Evolutionary conservation across 2,113 vertebrate genomes (phyloP).

Genomic region (Uria aalge): DNA sequence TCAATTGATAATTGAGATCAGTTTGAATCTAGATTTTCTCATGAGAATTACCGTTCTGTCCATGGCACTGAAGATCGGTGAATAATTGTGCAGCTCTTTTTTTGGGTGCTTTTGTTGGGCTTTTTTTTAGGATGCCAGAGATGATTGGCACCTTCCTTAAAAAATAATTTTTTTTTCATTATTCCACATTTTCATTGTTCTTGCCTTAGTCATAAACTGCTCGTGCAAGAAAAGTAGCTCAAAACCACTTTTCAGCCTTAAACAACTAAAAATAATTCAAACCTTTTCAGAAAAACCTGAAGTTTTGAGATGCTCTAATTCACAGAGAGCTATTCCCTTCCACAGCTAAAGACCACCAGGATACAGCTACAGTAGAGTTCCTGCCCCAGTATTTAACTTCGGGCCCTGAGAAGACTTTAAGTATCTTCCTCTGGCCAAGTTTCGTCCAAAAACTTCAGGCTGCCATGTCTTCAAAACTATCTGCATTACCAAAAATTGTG

Average conservation of each 20-base stretch:
- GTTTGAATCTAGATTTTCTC: not conserved
- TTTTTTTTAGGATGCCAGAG: not conserved
- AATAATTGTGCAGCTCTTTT: not conserved
- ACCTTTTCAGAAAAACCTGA: not conserved
- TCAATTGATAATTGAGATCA: not conserved
- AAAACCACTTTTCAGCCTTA: not conserved
- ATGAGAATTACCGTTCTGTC: not conserved
- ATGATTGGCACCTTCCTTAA: not conserved
- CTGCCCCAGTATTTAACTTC: not conserved
- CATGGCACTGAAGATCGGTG: accelerated
- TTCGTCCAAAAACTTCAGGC: not conserved
- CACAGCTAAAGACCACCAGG: not conserved
- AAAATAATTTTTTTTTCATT: not conserved
- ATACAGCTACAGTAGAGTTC: not conserved
- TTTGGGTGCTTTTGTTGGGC: not conserved
- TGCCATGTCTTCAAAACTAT: not conserved
- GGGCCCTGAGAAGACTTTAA: not conserved
- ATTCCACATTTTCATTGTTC: not conserved
- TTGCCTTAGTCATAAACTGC: not conserved
- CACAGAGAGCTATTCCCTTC: not conserved
- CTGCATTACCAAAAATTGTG: not conserved
- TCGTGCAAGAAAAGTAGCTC: not conserved
- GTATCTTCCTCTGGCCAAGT: not conserved
- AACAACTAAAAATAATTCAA: not conserved
- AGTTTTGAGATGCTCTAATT: not conserved